Evolutionary conservation across 2,888 invertebrate species (phyloP).

Genomic region (Drosophila robusta): DNA sequence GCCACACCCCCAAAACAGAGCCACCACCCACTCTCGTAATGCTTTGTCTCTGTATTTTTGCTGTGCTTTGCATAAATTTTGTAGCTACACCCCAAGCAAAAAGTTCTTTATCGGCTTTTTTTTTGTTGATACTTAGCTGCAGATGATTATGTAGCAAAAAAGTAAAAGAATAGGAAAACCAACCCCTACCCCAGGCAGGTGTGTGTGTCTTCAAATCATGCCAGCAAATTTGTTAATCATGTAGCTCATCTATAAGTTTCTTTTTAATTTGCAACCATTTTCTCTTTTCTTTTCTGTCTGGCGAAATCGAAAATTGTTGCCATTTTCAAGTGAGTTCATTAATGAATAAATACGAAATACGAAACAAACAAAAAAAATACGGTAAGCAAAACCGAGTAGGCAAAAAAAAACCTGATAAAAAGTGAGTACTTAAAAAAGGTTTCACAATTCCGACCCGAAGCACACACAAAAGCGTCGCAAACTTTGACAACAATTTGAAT

Average conservation of each 20-base stretch:
- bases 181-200: neutral
- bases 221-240: conserved; percentile 57
- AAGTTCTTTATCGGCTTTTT: neutral
- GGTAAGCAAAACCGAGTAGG: neutral
- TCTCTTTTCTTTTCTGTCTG: neutral
- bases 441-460: conserved; percentile 14
- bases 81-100: conserved; percentile 8
- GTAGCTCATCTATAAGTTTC: conserved; percentile 27
- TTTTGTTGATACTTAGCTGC: conserved; percentile 20
- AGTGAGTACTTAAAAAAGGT: conserved; percentile 35
- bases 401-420: conserved; percentile 5
- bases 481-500: conserved; percentile 28
- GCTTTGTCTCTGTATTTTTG: conserved; percentile 30
- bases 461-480: conserved; percentile 28
- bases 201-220: conserved; percentile 37
- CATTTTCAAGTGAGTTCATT: conserved; percentile 41
- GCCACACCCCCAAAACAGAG: conserved; percentile 2
- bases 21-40: neutral
- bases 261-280: neutral
- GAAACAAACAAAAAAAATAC: neutral
- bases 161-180: neutral
- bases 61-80: conserved; percentile 79
- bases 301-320: conserved; percentile 27
- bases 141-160: conserved; percentile 53
- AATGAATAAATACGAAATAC: conserved; percentile 22